Evolutionary conservation across 2,113 vertebrate species (phyloP).

Genomic region (Phylloscopus trochiloides): DNA sequence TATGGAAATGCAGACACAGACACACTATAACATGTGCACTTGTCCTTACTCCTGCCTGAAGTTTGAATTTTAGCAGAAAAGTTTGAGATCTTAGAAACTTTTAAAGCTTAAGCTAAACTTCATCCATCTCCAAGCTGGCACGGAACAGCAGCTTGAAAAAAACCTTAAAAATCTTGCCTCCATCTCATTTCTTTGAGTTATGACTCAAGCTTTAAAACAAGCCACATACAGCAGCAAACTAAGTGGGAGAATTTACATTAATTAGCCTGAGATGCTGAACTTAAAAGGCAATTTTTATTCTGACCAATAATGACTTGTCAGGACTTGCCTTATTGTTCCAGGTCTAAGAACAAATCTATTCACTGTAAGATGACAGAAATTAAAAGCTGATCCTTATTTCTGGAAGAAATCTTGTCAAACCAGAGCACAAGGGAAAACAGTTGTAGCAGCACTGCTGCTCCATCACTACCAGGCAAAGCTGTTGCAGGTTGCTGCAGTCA

Average conservation of each 20-base stretch:
- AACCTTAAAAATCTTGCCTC: neutral
- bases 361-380: neutral
- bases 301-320: constrained; percentile 42
- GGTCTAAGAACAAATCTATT: constrained; percentile 18
- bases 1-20: neutral
- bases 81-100: neutral
- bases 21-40: neutral
- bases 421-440: neutral
- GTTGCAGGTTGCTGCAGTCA: neutral
- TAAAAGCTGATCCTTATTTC: constrained; percentile 20
- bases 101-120: neutral
- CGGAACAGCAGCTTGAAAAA: neutral
- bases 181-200: constrained; percentile 7
- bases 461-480: neutral
- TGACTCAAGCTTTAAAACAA: constrained; percentile 30
- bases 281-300: constrained; percentile 55
- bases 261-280: constrained; percentile 37
- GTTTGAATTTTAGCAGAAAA: neutral
- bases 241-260: constrained; percentile 37
- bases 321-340: constrained; percentile 25
- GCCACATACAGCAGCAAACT: neutral
- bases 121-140: neutral
- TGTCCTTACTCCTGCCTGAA: neutral
- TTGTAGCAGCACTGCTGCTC: neutral
- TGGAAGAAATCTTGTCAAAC: neutral